Base-by-base conservation (phyloP, 2,888 invertebrate species). In the Hermaeophaga mercurialis region DNA sequence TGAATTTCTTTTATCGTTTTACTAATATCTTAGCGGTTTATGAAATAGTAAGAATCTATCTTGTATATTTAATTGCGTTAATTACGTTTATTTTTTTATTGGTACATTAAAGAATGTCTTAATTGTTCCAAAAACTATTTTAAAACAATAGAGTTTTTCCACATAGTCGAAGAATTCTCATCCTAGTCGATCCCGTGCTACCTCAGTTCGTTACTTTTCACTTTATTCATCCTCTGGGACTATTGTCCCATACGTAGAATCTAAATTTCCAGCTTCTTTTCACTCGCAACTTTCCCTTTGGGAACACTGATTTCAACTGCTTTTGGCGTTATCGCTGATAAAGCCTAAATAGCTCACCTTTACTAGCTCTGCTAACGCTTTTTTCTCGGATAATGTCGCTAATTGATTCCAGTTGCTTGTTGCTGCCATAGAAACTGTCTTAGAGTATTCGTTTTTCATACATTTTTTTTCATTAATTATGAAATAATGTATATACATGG, bases 181-280 rank as follows among this genome's bases (percentile, higher is more conserved):
- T 56, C 55, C 53, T 60, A 58, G 55, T 58, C 54, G 55, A 53
- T 28, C 18, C 26, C 54, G 63, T 65, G 57, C 62, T 65, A 66
- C 67, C 65, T 62, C 66, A 67, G 69, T 70, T 67, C 69, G 72
- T 75, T 75, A 74, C 75, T 75, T 76, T 76, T 77, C 75, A 75
- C 75, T 75, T 78, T 78, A 78, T 78, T 69, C 73, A 73, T 76
- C 78, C 78, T 73, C 54, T 56, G 79, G 77, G 79, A 77, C 71
- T 67, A 66, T 64, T 72, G 76, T 73, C 73, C 75, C 72, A 71
- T 69, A 70, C 66, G 65, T 69, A 66, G 69, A 68, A 68, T 70
- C 70, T 69, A 71, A 72, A 72, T 73, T 73, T 73, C 71, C 71
- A 69, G 68, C 67, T 69, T 72, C 70, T 50, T 72, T 72, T 72